These are phyloP conservation scores for Chymomyza procnemis DNA, from an alignment of 2,888 invertebrate genomes.

Conservation along the genomic window DNA sequence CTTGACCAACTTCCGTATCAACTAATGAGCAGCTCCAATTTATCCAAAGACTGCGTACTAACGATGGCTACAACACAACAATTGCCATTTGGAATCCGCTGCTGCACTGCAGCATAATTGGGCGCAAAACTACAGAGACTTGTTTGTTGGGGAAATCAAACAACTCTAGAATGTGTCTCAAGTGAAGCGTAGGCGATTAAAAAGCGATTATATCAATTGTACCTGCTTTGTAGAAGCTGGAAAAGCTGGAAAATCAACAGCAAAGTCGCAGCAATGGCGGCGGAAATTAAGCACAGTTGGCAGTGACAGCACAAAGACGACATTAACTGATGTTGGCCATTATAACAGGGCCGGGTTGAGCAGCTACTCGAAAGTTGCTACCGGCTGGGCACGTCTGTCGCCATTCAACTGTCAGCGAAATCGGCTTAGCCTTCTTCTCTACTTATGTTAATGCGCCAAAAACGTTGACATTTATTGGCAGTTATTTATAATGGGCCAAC, in stretches of 20 bases:
- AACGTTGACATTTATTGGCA: conserved; percentile 69
- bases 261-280: not conserved
- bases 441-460: conserved; percentile 68
- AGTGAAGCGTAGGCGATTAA: conserved; percentile 66
- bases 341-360: conserved; percentile 5
- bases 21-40: conserved; percentile 32
- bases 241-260: not conserved
- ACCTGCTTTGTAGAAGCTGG: conserved; percentile 14
- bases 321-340: conserved; percentile 17
- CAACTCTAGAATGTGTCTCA: conserved; percentile 24
- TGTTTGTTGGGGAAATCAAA: not conserved
- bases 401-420: conserved; percentile 56
- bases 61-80: conserved; percentile 50
- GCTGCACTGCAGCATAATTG: not conserved
- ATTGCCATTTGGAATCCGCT: not conserved
- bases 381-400: conserved; percentile 24
- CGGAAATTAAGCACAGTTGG: conserved; percentile 10
- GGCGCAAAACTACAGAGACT: not conserved
- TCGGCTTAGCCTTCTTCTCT: conserved; percentile 58
- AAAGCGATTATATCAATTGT: conserved; percentile 68
- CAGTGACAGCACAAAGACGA: conserved; percentile 32
- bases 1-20: conserved; percentile 59
- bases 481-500: conserved; percentile 65
- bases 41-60: conserved; percentile 20
- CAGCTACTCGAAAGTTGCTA: not conserved